Evolutionary conservation across 2,888 invertebrate genomes (phyloP), one percentile per base, ranked within the genome.

Genomic region (Pherbina coryleti): DNA sequence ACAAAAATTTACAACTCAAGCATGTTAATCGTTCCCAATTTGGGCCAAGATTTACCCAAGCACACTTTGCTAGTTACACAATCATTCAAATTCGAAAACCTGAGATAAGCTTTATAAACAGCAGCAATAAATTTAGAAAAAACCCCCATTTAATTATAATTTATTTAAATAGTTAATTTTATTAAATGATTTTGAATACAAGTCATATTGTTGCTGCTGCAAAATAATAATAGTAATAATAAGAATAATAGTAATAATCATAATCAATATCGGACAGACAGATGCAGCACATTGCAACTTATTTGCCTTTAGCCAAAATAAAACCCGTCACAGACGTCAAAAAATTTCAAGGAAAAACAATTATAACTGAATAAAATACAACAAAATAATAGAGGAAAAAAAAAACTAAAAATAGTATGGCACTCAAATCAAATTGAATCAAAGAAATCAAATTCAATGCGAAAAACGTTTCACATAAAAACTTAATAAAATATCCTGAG

Each of bases 401-500:
- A 57, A 57, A 25, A 60, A 19, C 51, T 8, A 51, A 51, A 44
- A 60, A 60, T 70, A 17, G 34, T 19, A 49, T n/a, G 28, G 60
- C 17, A n/a, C 19, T 57, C 72, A 22, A 37, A 62, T 19, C 73
- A 62, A 73, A 73, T 73, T 60, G 37, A 69, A 69, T 69, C 69
- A 69, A 14, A 57, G 72, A 62, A 73, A 73, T 73, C 49, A 25
- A 62, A 73, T 72, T 72, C 34, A 73, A 73, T 73, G 44, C 53
- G 60, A 73, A 73, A 69, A 25, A 73, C 37, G 37, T 62, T 62
- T 62, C 60, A 44, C 60, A 49, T 37, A 73, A 60, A 60, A 60
- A 34, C 34, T 73, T 17, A 66, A 66, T 67, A 55, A 75, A 34
- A 67, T 55, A 75, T 67, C 75, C 75, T 75, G 55, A 75, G 75